Evolutionary conservation across 1,140 invertebrate genomes (phyloP).

Genomic region (Halesus radiatus): DNA sequence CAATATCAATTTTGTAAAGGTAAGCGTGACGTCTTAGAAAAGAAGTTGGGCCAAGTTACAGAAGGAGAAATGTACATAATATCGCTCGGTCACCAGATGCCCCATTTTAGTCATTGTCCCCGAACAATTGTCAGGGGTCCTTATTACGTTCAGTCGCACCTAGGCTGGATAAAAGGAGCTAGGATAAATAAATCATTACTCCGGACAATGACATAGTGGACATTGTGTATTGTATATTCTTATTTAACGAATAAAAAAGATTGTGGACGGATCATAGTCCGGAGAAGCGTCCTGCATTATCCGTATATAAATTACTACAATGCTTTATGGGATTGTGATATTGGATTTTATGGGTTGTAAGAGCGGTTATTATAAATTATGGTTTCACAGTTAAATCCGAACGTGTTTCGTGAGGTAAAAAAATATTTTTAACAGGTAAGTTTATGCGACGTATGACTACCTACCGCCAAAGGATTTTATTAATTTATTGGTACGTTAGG

Average conservation of each 20-base stretch:
- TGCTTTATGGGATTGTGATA: conserved; percentile 33
- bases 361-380: conserved; percentile 21
- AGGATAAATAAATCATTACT: conserved; percentile 41
- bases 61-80: conserved; percentile 25
- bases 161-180: conserved; percentile 22
- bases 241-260: conserved; percentile 21
- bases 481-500: no score
- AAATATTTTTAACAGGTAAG: no score
- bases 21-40: conserved; percentile 33
- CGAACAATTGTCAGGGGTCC: conserved; percentile 20
- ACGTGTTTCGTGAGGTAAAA: neutral
- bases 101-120: conserved; percentile 27
- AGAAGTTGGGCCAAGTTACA: neutral
- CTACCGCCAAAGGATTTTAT: no score
- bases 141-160: conserved; percentile 37
- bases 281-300: conserved; percentile 11
- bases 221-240: conserved; percentile 11
- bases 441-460: no score
- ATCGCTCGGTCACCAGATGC: conserved; percentile 35
- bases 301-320: conserved; percentile 25
- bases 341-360: conserved; percentile 29
- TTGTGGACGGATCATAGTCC: neutral
- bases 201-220: conserved; percentile 30
- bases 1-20: neutral
- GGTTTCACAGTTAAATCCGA: conserved; percentile 30